These are phyloP conservation scores for Lasioglossum malachurum DNA, from an alignment of 2,888 invertebrate genomes.

Conservation along the genomic window DNA sequence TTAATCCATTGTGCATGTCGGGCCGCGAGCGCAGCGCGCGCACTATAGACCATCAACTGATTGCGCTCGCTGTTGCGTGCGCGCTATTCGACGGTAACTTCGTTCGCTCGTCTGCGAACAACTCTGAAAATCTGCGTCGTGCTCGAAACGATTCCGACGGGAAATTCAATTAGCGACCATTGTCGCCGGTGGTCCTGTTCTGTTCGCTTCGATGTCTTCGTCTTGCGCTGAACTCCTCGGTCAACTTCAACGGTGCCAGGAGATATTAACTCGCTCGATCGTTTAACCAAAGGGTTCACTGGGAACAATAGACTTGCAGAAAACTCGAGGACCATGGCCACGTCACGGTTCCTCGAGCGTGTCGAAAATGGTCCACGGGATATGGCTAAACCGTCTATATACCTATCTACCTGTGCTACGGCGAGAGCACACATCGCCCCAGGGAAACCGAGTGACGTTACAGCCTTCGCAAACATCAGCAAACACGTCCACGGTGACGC, in stretches of 20 bases:
- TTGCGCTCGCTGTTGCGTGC: conserved; percentile 24
- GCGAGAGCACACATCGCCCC: conserved; percentile 12
- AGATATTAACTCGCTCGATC: not conserved
- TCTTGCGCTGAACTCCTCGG: not conserved
- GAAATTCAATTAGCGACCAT: not conserved
- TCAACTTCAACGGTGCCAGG: not conserved
- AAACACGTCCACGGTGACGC: conserved; percentile 34
- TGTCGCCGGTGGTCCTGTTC: not conserved
- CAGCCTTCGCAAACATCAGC: conserved; percentile 52
- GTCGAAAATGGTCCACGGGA: not conserved
- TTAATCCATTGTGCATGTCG: conserved; percentile 44
- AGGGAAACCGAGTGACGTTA: conserved; percentile 43
- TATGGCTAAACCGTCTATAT: not conserved
- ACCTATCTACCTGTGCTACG: not conserved
- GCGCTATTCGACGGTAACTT: conserved; percentile 14
- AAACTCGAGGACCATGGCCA: not conserved
- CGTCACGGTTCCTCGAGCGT: not conserved
- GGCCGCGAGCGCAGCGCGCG: not conserved
- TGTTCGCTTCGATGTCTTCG: not conserved
- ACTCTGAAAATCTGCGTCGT: not conserved
- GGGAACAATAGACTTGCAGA: not conserved
- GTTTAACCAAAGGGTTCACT: not conserved
- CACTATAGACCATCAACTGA: conserved; percentile 28
- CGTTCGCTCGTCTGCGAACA: conserved; percentile 14
- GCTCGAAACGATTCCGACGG: not conserved